Evolutionary conservation across 2,888 invertebrate genomes (phyloP), one percentile per base, ranked within the genome.

Genomic region (Glaucopsyche alexis): DNA sequence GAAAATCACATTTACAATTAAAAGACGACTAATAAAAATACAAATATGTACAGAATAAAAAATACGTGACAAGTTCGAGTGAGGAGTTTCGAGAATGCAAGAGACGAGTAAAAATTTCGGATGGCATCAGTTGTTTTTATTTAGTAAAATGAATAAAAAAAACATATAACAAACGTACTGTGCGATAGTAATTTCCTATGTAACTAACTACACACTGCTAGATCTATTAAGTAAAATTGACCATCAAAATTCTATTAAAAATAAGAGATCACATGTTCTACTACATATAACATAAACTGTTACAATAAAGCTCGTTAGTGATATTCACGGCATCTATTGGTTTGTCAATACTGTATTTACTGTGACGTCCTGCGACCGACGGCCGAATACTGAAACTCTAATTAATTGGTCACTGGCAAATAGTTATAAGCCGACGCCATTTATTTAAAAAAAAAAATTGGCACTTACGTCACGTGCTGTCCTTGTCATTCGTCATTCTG

Each of bases 161-260:
- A 83, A n/a, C n/a, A n/a, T 80, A 29, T 60, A 83, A 83, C 81
- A 84, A 86, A 85, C 80, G 80, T 83, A 81, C 87, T 86, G 88
- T 88, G 88, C 86, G 85, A 86, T 82, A 78, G 81, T 78, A 81
- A 84, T 72, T 79, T 80, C 80, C 84, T 88, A 89, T 83, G 82
- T 84, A 85, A 78, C 84, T 84, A 85, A 78, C 84, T 88, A 88
- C 85, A 86, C 84, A 86, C 84, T 80, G 86, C 86, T 90, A 91
- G 85, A 85, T 83, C 88, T 91, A 91, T 89, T 91, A 92, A 91
- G 91, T 92, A 92, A 91, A 89, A 91, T 91, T 88, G 90, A 90
- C 90, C 91, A 89, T 90, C 90, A 90, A 91, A 91, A 90, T 88
- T 88, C 84, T 87, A 90, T 89, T 91, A 91, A 87, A 90, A 91